A percentile compares a stretch with the other conserved stretches of the same genome.
Evolutionary conservation across 2,888 invertebrate genomes (phyloP).

Genomic region (Caenorhabditis doughertyi): DNA sequence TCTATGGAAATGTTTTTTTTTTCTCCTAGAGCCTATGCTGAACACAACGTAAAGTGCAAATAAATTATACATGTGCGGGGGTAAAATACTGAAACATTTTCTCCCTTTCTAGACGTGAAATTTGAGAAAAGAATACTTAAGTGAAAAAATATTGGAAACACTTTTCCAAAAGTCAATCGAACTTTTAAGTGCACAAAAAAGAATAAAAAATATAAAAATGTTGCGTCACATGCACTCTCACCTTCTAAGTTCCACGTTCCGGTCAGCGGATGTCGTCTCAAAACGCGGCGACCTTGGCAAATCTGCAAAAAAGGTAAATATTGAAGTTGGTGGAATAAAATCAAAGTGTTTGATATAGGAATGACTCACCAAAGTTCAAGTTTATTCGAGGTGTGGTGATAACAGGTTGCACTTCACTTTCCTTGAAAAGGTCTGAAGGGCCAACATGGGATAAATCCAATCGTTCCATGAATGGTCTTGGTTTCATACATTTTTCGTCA

Average conservation of each 20-base stretch:
- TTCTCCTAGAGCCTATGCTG: background rate
- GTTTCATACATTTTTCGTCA: conserved; percentile 19
- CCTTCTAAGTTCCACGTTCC: conserved; percentile 56
- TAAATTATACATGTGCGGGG: conserved; percentile 35
- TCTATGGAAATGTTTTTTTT: background rate
- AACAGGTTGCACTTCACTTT: conserved; percentile 29
- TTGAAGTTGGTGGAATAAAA: conserved; percentile 22
- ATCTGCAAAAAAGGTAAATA: conserved; percentile 56
- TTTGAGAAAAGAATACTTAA: conserved; percentile 20
- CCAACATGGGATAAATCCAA: conserved; percentile 50
- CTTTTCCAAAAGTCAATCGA: too few species aligned
- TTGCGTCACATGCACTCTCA: conserved; percentile 29
- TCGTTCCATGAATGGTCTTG: conserved; percentile 44
- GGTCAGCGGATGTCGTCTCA: conserved; percentile 55
- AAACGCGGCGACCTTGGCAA: conserved; percentile 64
- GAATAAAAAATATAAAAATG: background rate
- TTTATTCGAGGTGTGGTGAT: conserved; percentile 54
- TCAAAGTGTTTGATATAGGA: conserved; percentile 24
- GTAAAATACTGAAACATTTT: conserved; percentile 20
- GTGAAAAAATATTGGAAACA: background rate
- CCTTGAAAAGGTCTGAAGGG: conserved; percentile 23
- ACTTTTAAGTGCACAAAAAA: background rate
- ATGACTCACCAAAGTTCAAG: conserved; percentile 57
- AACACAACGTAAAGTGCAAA: conserved; percentile 32
- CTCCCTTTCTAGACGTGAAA: conserved; percentile 16